Evolutionary conservation across 2,113 vertebrate species (phyloP), one percentile per base, ranked within the genome.

Genomic region (Chrysemys picta): DNA sequence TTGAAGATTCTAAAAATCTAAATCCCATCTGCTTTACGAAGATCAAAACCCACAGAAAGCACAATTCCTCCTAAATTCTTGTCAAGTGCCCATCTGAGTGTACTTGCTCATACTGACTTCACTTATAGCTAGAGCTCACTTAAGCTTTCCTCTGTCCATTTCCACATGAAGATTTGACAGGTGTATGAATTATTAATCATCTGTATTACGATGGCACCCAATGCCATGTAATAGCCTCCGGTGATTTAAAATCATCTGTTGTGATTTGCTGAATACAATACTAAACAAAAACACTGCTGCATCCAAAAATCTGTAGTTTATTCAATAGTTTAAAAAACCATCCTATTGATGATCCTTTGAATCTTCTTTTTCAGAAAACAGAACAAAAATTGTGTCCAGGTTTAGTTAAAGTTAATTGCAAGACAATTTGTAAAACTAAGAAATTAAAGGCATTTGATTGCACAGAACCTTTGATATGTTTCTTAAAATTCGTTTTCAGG

Each of bases 11-110:
- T 82, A 29, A 69, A 75, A 85, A 91, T 56, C 57, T 53, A 49
- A 86, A 24, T 49, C 59, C 38, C 0, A 0, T 7, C 78, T 45
- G 29, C 83, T 81, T 78, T 35, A 47, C 11, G 1, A 4, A 1
- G 79, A 84, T 54, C 49, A 88, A 92, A 54, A 49, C 24, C 16
- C 4, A 1, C 7, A 4, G 10, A 25, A 59, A 5, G 79, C 92
- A 92, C 65, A 84, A 62, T 4, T 13, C 1, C 19, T 80, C 91
- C 85, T 59, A 45, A 80, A 42, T 81, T 89, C 0, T 54, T 82
- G 89, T n/a, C 53, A 5, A 59, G 50, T 21, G 65, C n/a, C 35
- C 17, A 5, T 38, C 8, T 79, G 1, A 0, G 3, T 19, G 5
- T 22, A 80, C 72, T 87, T 31, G 53, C 3, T 91, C 84, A 22